These are phyloP conservation scores for Melopsittacus undulatus DNA, from an alignment of 2,797 vertebrate species.

Conservation along the genomic window DNA sequence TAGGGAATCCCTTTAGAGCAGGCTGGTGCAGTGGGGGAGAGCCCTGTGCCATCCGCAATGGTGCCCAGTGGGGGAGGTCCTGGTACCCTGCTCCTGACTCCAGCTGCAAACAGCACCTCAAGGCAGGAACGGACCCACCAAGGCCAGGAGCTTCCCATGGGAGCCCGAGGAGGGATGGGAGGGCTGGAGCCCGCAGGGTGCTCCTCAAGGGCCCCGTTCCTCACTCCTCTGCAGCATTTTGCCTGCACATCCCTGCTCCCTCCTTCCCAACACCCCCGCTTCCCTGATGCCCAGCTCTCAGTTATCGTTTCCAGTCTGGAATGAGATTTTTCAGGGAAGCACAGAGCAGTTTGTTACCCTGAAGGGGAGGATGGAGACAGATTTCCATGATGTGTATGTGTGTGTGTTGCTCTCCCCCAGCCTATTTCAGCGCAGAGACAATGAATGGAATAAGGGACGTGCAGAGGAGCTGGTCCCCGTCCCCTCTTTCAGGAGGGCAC, in stretches of 20 bases:
- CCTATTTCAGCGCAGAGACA: not conserved
- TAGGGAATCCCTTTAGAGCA: not conserved
- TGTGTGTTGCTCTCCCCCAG: not conserved
- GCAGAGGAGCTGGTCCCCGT: not conserved
- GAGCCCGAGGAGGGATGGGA: not conserved
- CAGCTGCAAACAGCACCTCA: not conserved
- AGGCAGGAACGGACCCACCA: not conserved
- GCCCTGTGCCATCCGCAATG: not conserved
- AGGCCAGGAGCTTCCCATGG: not conserved
- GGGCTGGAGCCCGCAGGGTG: not conserved
- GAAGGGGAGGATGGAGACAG: not conserved
- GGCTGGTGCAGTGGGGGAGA: not conserved
- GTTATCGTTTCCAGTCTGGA: not conserved
- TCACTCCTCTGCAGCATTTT: conserved; percentile 38
- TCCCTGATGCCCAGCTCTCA: not conserved
- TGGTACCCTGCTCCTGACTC: not conserved
- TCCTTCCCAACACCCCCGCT: conserved; percentile 17
- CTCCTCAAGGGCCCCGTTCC: not conserved
- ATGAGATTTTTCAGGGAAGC: not conserved
- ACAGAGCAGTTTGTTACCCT: not conserved
- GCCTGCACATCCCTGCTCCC: not conserved
- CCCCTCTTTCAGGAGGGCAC: not conserved
- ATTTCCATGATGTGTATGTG: not conserved
- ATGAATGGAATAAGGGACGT: not conserved
- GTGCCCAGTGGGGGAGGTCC: not conserved